Evolutionary conservation across 1,140 invertebrate species (phyloP).

Genomic region (Octopus sinensis): DNA sequence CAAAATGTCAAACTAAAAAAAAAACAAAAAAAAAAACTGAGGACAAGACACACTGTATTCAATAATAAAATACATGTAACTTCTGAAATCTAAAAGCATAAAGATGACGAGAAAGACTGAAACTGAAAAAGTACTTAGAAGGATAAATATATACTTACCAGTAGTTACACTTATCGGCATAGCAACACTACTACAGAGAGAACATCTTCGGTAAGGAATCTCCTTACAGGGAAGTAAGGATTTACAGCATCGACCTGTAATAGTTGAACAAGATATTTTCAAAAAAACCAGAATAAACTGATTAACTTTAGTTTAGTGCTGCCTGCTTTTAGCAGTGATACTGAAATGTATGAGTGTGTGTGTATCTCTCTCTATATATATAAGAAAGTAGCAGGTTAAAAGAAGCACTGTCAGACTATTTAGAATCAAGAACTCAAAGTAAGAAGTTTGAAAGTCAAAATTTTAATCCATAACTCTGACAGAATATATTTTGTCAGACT

Average conservation of each 20-base stretch:
- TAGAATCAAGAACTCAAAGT: too few relatives aligned
- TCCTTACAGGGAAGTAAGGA: not conserved
- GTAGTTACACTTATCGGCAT: not conserved
- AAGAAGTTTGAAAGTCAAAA: too few relatives aligned
- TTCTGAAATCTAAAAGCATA: not conserved
- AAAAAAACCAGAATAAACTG: too few relatives aligned
- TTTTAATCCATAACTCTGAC: too few relatives aligned
- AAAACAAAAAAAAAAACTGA: not conserved
- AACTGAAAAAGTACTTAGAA: not conserved
- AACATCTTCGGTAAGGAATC: conserved; percentile 7
- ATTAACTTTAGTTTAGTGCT: too few relatives aligned
- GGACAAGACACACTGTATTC: not conserved
- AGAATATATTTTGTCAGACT: too few relatives aligned
- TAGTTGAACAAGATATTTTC: too few relatives aligned
- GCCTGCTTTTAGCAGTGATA: too few relatives aligned
- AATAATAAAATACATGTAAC: not conserved
- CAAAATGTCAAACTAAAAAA: not conserved
- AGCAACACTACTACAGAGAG: not conserved
- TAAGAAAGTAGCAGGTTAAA: too few relatives aligned
- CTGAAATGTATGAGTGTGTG: too few relatives aligned
- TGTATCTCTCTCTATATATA: too few relatives aligned
- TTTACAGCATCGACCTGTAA: not conserved
- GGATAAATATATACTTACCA: not conserved
- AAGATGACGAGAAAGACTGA: not conserved
- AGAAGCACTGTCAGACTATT: too few relatives aligned